These are phyloP conservation scores for Erpetoichthys calabaricus DNA, from an alignment of 2,797 vertebrate species.

Conservation along the genomic window DNA sequence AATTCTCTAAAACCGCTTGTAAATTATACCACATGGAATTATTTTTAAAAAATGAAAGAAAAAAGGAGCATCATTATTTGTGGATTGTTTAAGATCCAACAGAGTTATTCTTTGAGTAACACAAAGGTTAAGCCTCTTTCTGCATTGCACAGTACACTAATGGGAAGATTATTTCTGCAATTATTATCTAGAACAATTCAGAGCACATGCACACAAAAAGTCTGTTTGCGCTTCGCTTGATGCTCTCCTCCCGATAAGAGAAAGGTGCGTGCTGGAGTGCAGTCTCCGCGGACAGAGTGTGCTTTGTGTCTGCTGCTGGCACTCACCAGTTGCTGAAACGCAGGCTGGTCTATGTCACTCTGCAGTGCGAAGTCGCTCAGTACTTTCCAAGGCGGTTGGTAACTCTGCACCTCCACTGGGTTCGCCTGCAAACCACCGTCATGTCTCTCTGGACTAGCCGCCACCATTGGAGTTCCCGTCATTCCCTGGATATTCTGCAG, in stretches of 20 bases:
- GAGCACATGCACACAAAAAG: too few species aligned
- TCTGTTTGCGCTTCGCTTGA: too few species aligned
- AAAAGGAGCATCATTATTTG: too few species aligned
- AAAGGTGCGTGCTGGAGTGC: not conserved
- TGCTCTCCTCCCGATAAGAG: not conserved
- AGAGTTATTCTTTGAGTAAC: too few species aligned
- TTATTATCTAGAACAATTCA: too few species aligned
- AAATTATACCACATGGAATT: too few species aligned
- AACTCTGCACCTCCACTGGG: conserved; percentile 89
- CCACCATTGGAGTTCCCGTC: conserved; percentile 92
- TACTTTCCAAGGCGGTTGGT: conserved; percentile 92
- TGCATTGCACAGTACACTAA: too few species aligned
- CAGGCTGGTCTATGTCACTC: conserved; percentile 92
- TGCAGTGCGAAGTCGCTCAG: conserved; percentile 91
- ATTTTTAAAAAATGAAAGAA: too few species aligned
- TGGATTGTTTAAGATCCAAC: too few species aligned
- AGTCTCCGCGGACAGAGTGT: not conserved
- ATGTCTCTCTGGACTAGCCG: conserved; percentile 82
- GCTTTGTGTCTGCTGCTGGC: conserved; percentile 20
- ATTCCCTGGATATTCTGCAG: conserved; percentile 88
- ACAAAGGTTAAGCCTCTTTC: too few species aligned
- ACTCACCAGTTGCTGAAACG: conserved; percentile 91
- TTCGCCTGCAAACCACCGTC: conserved; percentile 84
- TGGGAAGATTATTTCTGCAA: too few species aligned
- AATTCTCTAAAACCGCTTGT: too few species aligned